Conservation (phyloP, 2,113 vertebrate species). For the Platysternon megacephalum region DNA sequence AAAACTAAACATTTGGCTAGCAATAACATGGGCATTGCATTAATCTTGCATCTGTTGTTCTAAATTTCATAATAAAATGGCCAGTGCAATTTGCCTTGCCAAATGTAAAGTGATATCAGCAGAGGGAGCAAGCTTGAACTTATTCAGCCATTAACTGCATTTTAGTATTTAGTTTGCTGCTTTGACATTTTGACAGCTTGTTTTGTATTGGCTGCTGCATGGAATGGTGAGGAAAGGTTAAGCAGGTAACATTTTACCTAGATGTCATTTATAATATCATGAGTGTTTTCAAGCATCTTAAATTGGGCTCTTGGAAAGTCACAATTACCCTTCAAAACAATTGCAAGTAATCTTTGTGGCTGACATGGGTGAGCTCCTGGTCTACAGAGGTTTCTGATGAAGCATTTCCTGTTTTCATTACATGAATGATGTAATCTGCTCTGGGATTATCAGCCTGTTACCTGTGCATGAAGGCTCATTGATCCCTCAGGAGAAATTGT, state of each 20-base stretch:
- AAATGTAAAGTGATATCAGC: not conserved
- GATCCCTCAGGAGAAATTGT: not conserved
- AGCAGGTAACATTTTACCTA: not conserved
- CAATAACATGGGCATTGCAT: not conserved
- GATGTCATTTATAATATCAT: not conserved
- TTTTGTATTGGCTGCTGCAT: slow-evolving; percentile 12
- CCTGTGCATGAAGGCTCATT: not conserved
- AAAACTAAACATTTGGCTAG: not conserved
- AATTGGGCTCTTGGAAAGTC: not conserved
- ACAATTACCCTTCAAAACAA: not conserved
- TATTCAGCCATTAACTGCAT: not conserved
- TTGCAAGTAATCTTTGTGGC: not conserved
- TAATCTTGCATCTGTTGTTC: not conserved
- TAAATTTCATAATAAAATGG: slow-evolving; percentile 1
- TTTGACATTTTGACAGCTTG: slow-evolving; percentile 44
- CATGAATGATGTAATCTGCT: not conserved
- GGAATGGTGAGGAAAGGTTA: slow-evolving; percentile 4
- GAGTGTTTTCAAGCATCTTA: not conserved
- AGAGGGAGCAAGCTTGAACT: not conserved
- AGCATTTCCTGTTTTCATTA: not conserved
- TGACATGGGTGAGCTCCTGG: rapidly evolving
- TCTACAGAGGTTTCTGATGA: not conserved
- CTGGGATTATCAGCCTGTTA: not conserved
- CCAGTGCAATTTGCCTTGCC: not conserved
- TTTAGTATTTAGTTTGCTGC: not conserved